Evolutionary conservation across 2,113 vertebrate genomes (phyloP).

Genomic region (Cettia cetti): DNA sequence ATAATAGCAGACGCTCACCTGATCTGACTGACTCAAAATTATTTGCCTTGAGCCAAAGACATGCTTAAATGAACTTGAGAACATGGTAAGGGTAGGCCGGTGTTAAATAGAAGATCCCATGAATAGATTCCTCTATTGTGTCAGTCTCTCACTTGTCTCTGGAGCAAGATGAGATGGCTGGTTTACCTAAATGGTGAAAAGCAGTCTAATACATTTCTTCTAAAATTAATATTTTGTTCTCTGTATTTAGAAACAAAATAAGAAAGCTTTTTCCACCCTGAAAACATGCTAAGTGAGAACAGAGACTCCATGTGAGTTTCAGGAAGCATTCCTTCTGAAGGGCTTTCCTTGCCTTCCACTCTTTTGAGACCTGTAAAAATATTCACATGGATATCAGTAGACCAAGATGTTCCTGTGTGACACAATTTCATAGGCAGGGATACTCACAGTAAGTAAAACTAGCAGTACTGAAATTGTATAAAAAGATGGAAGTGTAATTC

Average conservation of each 20-base stretch:
- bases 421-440: neutral
- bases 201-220: neutral
- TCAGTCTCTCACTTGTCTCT: neutral
- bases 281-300: neutral
- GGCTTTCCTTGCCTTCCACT: neutral
- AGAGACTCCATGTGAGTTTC: neutral
- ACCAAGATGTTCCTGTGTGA: neutral
- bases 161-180: neutral
- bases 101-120: neutral
- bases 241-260: neutral
- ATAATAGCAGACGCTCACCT: neutral
- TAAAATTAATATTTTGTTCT: neutral
- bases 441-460: neutral
- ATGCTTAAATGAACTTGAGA: neutral
- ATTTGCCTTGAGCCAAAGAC: neutral
- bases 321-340: neutral
- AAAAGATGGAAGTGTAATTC: neutral
- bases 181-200: neutral
- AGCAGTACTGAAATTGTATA: neutral
- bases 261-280: neutral
- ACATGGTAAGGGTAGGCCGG: neutral
- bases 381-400: neutral
- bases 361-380: neutral
- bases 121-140: neutral
- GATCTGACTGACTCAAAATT: neutral